phyloP scores from a whole-genome alignment of 2,888 invertebrate species.

The Bellardia bayeri region DNA sequence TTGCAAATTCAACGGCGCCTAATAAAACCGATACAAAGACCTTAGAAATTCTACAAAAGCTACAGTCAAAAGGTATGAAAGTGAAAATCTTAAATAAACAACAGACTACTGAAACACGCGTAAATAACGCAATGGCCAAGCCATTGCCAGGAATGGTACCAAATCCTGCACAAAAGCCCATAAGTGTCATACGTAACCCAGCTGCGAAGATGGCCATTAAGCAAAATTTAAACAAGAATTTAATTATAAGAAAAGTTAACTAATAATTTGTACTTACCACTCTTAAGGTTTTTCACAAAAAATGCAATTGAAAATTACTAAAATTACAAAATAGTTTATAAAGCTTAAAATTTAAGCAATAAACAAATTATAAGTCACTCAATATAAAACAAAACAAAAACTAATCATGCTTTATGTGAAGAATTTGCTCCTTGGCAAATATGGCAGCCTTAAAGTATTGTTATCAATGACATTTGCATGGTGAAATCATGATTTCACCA shows the following conservation, averaged over 20 bases:
- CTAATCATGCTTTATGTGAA: slow-evolving; percentile 50
- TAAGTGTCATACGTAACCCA: slow-evolving; percentile 37
- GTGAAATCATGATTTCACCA: no score
- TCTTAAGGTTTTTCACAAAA: slow-evolving; percentile 46
- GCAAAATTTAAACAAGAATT: slow-evolving; percentile 60
- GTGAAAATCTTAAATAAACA: slow-evolving; percentile 73
- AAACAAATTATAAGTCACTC: slow-evolving; percentile 57
- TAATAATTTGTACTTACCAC: slow-evolving; percentile 60
- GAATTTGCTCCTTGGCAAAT: slow-evolving; percentile 7
- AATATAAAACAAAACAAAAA: slow-evolving; percentile 60
- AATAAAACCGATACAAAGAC: slow-evolving; percentile 68
- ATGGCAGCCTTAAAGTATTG: slow-evolving; percentile 29
- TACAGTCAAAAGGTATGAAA: slow-evolving; percentile 80
- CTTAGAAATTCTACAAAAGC: slow-evolving; percentile 78
- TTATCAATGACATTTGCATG: slow-evolving; percentile 23
- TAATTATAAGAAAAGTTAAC: slow-evolving; percentile 72
- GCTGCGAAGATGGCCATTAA: slow-evolving; percentile 50
- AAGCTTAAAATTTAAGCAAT: slow-evolving; percentile 66
- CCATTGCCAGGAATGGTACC: background rate
- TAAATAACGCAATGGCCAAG: background rate
- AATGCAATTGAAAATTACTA: slow-evolving; percentile 1
- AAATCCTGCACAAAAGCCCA: slow-evolving; percentile 36
- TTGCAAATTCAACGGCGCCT: slow-evolving; percentile 60
- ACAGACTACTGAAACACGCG: slow-evolving; percentile 8
- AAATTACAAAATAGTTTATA: slow-evolving; percentile 15